Conservation (phyloP, 2,888 invertebrate genomes). For the Rotaria magnacalcarata region DNA sequence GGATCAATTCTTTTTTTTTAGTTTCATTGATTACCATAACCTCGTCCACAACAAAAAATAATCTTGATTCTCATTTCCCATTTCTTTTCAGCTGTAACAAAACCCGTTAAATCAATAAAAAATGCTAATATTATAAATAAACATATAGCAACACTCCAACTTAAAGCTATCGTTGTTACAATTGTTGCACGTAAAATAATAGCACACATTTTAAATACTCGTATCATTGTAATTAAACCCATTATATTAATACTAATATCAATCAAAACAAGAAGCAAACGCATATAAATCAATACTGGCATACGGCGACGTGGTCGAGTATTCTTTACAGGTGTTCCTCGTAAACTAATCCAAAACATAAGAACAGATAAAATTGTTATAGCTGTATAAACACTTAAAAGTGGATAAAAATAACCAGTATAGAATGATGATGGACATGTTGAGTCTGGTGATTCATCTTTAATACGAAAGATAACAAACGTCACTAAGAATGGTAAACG, state of each 20-base stretch:
- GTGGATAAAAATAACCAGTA: slow-evolving; percentile 17
- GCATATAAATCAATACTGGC: not conserved
- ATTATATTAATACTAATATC: slow-evolving; percentile 23
- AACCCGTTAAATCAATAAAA: slow-evolving; percentile 27
- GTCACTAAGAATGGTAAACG: not conserved
- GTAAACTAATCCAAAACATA: not conserved
- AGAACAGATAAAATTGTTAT: not conserved
- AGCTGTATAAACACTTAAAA: slow-evolving; percentile 6
- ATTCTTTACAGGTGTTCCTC: slow-evolving; percentile 11
- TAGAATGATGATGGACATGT: slow-evolving; percentile 6
- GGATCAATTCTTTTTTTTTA: not conserved
- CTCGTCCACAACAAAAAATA: slow-evolving; percentile 24
- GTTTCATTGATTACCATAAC: not conserved
- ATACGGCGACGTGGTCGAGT: slow-evolving; percentile 24
- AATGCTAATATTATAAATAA: not conserved
- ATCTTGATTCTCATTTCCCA: slow-evolving; percentile 17
- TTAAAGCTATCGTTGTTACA: not conserved
- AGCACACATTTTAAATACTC: not conserved
- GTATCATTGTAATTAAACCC: not conserved
- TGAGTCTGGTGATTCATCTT: not conserved
- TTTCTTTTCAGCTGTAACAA: not conserved
- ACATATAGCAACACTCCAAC: not conserved
- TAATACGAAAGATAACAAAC: not conserved
- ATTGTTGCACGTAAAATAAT: slow-evolving; percentile 6
- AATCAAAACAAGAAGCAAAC: not conserved